These are phyloP conservation scores for Trinorchestia longiramus DNA, from an alignment of 1,140 invertebrate species.

Conservation along the genomic window DNA sequence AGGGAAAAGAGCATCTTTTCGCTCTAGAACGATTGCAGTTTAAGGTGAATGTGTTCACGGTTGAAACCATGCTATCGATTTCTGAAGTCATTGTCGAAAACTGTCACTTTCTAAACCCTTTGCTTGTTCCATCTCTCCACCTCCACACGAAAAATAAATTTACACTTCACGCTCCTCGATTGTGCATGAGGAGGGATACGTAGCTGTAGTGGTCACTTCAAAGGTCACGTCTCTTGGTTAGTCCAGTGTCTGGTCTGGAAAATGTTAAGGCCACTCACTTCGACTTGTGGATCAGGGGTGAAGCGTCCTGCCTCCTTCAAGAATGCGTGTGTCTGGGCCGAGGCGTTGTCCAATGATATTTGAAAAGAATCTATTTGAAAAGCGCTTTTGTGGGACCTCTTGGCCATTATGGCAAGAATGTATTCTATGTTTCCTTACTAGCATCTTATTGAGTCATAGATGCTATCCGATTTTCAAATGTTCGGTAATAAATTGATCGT, in stretches of 20 bases:
- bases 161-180: not conserved
- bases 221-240: not conserved
- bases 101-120: not conserved
- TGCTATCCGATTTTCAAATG: too few species aligned
- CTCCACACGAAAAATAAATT: not conserved
- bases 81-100: not conserved
- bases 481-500: too few species aligned
- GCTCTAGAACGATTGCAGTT: not conserved
- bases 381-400: not conserved
- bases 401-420: not conserved
- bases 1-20: not conserved
- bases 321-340: not conserved
- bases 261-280: not conserved
- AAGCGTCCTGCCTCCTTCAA: not conserved
- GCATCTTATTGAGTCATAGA: not conserved
- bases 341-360: not conserved
- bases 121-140: not conserved
- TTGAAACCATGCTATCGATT: not conserved
- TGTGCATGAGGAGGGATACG: not conserved
- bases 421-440: not conserved
- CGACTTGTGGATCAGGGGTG: not conserved
- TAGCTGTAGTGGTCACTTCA: not conserved
- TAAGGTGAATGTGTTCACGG: not conserved
- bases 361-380: not conserved
- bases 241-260: slow-evolving; percentile 4